Evolutionary conservation across 2,113 vertebrate species (phyloP).

Genomic region (Corythaeola cristata): DNA sequence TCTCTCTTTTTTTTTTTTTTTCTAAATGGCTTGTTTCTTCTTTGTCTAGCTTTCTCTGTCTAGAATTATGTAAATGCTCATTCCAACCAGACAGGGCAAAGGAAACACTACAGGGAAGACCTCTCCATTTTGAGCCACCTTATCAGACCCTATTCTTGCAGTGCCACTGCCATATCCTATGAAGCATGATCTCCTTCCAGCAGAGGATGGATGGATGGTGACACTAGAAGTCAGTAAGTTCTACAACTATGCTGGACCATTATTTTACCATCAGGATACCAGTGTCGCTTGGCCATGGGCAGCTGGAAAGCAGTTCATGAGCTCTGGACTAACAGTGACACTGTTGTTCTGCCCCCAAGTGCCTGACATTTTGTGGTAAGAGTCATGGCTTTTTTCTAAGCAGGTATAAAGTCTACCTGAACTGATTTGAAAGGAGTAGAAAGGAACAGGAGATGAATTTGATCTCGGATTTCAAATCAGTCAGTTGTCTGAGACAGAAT

Average conservation of each 20-base stretch:
- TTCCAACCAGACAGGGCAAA: slow-evolving; percentile 12
- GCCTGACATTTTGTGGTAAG: not conserved
- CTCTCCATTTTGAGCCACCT: not conserved
- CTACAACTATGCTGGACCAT: not conserved
- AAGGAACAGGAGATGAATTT: not conserved
- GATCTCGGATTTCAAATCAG: not conserved
- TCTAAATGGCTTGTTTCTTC: not conserved
- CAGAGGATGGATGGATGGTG: not conserved
- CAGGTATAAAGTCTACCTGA: not conserved
- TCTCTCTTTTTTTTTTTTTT: not conserved
- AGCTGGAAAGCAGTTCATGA: not conserved
- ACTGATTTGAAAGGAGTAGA: not conserved
- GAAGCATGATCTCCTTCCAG: not conserved
- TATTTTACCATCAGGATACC: not conserved
- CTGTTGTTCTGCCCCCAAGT: not conserved
- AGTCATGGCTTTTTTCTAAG: not conserved
- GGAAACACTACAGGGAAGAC: not conserved
- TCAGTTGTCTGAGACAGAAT: not conserved
- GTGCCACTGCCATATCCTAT: not conserved
- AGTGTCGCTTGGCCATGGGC: not conserved
- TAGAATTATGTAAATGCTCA: slow-evolving; percentile 9
- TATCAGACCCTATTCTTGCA: not conserved
- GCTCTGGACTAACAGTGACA: not conserved
- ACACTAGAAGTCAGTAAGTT: not conserved
- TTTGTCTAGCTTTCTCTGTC: not conserved